Percentiles rank a stretch among this genome's conserved stretches.
phyloP scores from a whole-genome alignment of 37 sponge, comb jelly and placozoan species.

The Sycon ciliatum region DNA sequence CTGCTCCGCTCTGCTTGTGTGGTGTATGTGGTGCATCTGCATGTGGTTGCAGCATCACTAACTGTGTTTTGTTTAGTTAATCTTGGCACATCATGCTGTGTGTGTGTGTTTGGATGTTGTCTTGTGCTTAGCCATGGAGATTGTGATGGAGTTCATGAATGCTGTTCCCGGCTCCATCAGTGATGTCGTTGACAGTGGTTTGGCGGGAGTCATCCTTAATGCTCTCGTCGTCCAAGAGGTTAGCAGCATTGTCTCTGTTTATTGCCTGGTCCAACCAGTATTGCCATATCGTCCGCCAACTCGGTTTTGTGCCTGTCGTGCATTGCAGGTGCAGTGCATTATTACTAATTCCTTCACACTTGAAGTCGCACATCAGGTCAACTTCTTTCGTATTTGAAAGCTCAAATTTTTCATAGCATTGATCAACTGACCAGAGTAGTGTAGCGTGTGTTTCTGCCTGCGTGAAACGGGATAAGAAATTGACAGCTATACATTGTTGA shows the following conservation, averaged over 20 bases:
- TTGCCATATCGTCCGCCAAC: not conserved
- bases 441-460: too few species aligned
- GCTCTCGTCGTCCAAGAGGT: slow-evolving; percentile 80
- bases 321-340: not conserved
- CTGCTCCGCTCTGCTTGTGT: too few species aligned
- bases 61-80: too few species aligned
- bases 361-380: not conserved
- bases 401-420: too few species aligned
- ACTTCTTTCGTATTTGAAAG: not conserved
- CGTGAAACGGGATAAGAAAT: too few species aligned
- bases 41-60: too few species aligned
- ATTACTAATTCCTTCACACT: not conserved
- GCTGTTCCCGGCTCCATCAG: slow-evolving; percentile 84
- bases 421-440: too few species aligned
- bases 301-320: not conserved
- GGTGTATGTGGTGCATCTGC: too few species aligned
- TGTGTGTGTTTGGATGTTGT: too few species aligned
- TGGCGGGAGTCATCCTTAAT: slow-evolving; percentile 80
- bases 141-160: slow-evolving; percentile 72
- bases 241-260: not conserved
- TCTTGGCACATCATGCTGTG: too few species aligned
- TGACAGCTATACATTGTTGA: not conserved
- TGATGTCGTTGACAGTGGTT: slow-evolving; percentile 73
- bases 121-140: slow-evolving; percentile 90
- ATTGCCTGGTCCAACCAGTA: not conserved